Evolutionary conservation across 2,113 vertebrate genomes (phyloP), one percentile per base, ranked within the genome.

Genomic region (Shinisaurus crocodilurus): DNA sequence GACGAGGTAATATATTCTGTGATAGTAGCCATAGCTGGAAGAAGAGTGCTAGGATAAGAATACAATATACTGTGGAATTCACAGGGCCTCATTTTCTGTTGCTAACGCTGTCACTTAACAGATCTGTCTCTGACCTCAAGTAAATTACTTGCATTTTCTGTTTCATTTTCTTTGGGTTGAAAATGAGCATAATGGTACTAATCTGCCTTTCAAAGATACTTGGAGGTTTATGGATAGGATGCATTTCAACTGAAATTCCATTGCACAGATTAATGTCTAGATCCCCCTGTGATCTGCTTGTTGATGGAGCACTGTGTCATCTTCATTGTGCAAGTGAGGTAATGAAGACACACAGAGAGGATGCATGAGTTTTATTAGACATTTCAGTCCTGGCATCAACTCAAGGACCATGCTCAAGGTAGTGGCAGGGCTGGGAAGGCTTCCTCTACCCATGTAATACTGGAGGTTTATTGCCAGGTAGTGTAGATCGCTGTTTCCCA

Each of bases 71-170:
- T 80, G 63, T 80, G 63, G 75, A 80, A 86, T 80, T 69, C n/a
- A 85, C 1, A 67, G 85, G 84, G 23, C 82, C 86, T 80, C 34
- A 40, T 13, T 16, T 91, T 85, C 63, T 80, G 63, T 72, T 60
- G 82, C 65, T 60, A 0, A 1, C 13, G 1, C 15, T 45, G 0
- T 27, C 84, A 72, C 15, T 0, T 1, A 90, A 0, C 0, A 15
- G 74, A 27, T 25, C 9, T 0, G 4, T 75, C 76, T 70, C 81
- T 63, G 70, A 13, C 48, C 63, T 91, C 48, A 43, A n/a, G 43
- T 54, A 40, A 54, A 0, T 0, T 1, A 0, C 57, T 60, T 1
- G 6, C n/a, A 76, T 6, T 20, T 0, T 0, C 3, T 15, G 57
- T 34, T 40, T 88, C 85, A 34, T 80, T 93, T 80, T 63, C 7